Percentiles rank a stretch among this genome's conserved stretches.
phyloP scores from a whole-genome alignment of 2,113 vertebrate species.

The Nannospalax galili region DNA sequence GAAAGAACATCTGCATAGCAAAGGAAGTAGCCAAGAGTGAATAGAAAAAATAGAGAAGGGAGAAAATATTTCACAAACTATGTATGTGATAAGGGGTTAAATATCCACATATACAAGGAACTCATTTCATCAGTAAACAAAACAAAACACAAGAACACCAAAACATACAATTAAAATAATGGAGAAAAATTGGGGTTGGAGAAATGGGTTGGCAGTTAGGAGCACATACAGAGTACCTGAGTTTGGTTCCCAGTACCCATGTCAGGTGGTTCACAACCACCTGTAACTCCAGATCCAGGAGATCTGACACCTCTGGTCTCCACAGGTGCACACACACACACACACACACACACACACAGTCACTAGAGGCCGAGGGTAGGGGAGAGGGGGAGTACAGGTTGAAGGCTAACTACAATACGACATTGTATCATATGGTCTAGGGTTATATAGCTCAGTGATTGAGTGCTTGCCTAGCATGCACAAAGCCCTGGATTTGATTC shows the following conservation, averaged over 20 bases:
- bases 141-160: background rate
- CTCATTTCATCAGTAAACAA: background rate
- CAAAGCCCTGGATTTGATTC: too few species aligned
- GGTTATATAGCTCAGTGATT: too few species aligned
- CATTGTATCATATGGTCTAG: too few species aligned
- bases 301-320: too few species aligned
- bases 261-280: too few species aligned
- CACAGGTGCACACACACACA: too few species aligned
- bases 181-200: background rate
- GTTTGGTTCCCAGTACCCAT: background rate
- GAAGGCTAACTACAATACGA: too few species aligned
- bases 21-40: background rate
- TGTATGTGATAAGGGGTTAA: background rate
- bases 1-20: background rate
- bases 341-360: too few species aligned
- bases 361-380: too few species aligned
- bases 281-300: too few species aligned
- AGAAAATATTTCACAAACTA: background rate
- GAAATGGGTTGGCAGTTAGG: background rate
- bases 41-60: background rate
- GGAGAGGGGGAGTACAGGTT: too few species aligned
- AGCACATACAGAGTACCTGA: background rate
- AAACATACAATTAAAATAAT: background rate
- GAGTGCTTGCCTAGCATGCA: too few species aligned
- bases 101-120: background rate